Evolutionary conservation across 2,888 invertebrate species (phyloP), one percentile per base, ranked within the genome.

Genomic region (Protodeltote pygarga): DNA sequence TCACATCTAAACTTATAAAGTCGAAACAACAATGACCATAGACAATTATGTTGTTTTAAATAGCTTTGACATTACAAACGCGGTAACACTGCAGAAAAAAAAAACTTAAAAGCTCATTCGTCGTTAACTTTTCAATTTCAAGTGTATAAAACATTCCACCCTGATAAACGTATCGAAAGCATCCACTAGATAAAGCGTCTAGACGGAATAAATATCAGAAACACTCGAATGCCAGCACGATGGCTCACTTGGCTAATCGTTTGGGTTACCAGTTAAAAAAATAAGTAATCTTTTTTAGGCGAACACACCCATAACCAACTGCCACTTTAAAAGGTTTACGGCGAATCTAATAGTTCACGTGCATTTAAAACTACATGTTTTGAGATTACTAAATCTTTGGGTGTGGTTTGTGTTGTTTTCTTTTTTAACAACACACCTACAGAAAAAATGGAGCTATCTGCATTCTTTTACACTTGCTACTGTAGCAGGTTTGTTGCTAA

Each of bases 231-330:
- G 59, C 90, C 87, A 80, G 75, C 72, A 74, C 84, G 81, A 89
- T 91, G 89, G 88, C 87, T 90, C 89, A 91, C 89, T 90, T 89
- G 89, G 90, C 87, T 89, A 90, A 91, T 90, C 87, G 87, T 71
- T 70, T 71, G 75, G 74, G 80, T 73, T 77, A 74, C 76, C 73
- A 75, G 78, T 79, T 74, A 75, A 79, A 79, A 80, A 81, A 81
- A 75, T 75, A 77, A 77, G 73, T 78, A 73, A 68, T 79, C 80
- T 82, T 81, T 79, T 79, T 71, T 41, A 16, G 8, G 64, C 61
- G 58, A 80, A 79, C 77, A 71, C 80, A 75, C 82, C 83, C 80
- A 79, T 78, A 82, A 80, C 79, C 77, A 79, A 79, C 76, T 79
- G 77, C 77, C 83, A 85, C 85, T 89, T 86, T 80, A 86, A 87